Conservation (phyloP, 2,888 invertebrate species). For the Microctonus aethiopoides region DNA sequence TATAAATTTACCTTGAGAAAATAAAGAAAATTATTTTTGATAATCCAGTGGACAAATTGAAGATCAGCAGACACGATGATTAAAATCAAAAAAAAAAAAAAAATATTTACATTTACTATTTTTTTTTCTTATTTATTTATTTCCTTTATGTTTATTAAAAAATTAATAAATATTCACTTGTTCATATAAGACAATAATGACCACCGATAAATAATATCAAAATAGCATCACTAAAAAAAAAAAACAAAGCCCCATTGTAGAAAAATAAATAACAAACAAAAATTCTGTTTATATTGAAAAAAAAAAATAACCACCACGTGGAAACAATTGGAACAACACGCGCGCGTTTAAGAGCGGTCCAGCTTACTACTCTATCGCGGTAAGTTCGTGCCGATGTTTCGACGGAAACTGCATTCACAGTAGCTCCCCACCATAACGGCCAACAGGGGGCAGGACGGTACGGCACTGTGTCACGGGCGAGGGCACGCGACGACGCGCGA, state of each 20-base stretch:
- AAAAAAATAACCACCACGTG: slow-evolving; percentile 20
- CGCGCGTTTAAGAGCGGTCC: neutral
- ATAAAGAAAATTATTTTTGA: neutral
- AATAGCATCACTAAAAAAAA: too few species aligned
- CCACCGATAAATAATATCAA: too few species aligned
- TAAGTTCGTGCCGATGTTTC: slow-evolving; percentile 56
- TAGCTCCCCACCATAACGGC: slow-evolving; percentile 53
- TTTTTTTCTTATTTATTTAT: too few species aligned
- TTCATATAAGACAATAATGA: too few species aligned
- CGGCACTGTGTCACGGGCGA: slow-evolving; percentile 42
- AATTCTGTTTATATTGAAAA: neutral
- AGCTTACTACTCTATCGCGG: slow-evolving; percentile 36
- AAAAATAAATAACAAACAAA: too few species aligned
- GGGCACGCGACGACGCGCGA: slow-evolving; percentile 59
- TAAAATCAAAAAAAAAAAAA: neutral
- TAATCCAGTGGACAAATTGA: neutral
- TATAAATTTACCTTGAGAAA: neutral
- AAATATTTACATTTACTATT: neutral
- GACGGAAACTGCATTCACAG: slow-evolving; percentile 59
- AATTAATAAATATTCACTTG: too few species aligned
- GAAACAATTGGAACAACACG: slow-evolving; percentile 16
- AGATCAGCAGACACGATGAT: neutral
- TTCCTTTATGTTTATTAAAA: too few species aligned
- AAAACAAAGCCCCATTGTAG: too few species aligned
- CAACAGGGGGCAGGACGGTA: slow-evolving; percentile 49